phyloP scores from a whole-genome alignment of 2,888 invertebrate species.

The Drosophila formosana region DNA sequence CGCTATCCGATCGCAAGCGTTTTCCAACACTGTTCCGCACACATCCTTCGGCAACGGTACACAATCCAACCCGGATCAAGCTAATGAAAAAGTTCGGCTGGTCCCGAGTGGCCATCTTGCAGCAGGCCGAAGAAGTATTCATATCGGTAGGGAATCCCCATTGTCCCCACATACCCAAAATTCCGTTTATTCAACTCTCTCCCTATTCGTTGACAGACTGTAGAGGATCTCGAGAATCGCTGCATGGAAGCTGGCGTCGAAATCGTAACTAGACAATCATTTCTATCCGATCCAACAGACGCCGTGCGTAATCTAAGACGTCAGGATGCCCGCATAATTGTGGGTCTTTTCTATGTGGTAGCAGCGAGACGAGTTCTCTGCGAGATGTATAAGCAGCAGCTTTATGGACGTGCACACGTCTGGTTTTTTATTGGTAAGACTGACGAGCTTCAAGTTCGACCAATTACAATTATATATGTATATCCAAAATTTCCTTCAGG shows the following conservation, averaged over 20 bases:
- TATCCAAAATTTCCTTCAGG: conserved; percentile 85
- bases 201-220: conserved; percentile 89
- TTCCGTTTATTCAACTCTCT: neutral
- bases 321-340: conserved; percentile 98
- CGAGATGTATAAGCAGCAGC: conserved; percentile 96
- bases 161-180: neutral
- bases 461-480: neutral
- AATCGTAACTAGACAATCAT: conserved; percentile 98
- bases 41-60: conserved; percentile 99
- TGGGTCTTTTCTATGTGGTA: conserved; percentile 99
- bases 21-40: conserved; percentile 99
- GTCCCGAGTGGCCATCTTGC: conserved; percentile 98
- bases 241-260: conserved; percentile 97
- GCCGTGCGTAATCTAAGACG: conserved; percentile 97
- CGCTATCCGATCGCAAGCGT: conserved; percentile 97
- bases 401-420: conserved; percentile 98
- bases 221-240: conserved; percentile 97
- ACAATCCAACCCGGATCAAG: conserved; percentile 98
- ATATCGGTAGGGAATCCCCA: conserved; percentile 89
- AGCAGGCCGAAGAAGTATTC: conserved; percentile 99
- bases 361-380: conserved; percentile 98
- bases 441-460: neutral
- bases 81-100: conserved; percentile 98
- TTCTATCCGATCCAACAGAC: conserved; percentile 98
- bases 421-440: conserved; percentile 98